Percentiles rank a stretch among this genome's conserved stretches.
Evolutionary conservation across 2,888 invertebrate genomes (phyloP).

Genomic region (Mamestra brassicae): DNA sequence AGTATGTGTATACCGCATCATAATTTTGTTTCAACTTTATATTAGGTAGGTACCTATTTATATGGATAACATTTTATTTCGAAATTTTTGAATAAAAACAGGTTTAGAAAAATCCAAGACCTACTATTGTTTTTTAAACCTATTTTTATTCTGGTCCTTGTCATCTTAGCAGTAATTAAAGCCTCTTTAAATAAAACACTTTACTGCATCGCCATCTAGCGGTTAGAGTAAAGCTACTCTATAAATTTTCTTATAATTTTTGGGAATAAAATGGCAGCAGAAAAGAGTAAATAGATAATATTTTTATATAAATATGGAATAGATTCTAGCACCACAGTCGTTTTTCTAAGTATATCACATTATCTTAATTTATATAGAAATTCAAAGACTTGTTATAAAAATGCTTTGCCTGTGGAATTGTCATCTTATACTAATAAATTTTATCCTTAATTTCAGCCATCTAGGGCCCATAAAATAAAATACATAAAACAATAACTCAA

Average conservation of each 20-base stretch:
- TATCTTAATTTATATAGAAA: background rate
- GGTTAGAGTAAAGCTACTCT: background rate
- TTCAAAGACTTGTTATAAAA: background rate
- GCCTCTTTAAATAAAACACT: background rate
- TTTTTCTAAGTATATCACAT: conserved; percentile 1
- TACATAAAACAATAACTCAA: no score
- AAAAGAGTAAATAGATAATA: background rate
- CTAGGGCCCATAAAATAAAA: no score
- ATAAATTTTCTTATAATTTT: conserved; percentile 1
- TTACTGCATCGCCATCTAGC: conserved; percentile 18
- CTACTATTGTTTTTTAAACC: no score
- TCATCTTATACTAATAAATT: background rate
- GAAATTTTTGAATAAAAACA: background rate
- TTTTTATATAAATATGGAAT: background rate
- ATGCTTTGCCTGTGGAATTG: background rate
- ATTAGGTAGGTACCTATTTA: background rate
- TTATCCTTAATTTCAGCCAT: no score
- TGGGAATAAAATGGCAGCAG: background rate
- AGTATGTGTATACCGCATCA: background rate
- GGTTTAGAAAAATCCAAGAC: background rate
- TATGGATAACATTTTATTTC: background rate
- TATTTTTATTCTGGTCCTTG: no score
- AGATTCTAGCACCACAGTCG: background rate
- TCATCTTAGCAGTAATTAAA: background rate
- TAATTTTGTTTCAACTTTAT: background rate